Evolutionary conservation across 1,140 invertebrate genomes (phyloP), one percentile per base, ranked within the genome.

Genomic region (Sycophila sp.): DNA sequence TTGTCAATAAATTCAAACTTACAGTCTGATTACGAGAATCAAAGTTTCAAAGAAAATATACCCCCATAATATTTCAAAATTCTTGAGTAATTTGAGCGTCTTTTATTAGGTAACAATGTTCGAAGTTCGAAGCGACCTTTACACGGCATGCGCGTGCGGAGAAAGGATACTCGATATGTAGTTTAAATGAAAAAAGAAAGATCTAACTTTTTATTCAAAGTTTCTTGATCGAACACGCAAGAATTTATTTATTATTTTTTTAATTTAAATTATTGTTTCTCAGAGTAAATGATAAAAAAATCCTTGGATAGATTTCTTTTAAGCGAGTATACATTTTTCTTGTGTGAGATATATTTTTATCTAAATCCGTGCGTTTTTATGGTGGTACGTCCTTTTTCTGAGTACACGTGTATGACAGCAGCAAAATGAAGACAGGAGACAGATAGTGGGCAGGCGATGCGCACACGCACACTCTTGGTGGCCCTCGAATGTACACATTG

Each of bases 1-100:
- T 19, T 71, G 51, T 60, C 19, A 17, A 53, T 56, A 55, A 60
- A 13, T 19, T 63, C 4, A 72, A 59, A 59, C 22, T 22, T 22
- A 75, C 64, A 77, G 76, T 80, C 77, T 83, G 75, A 81, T 76
- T 79, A 60, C 56, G 73, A 80, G 79, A 83, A 83, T 83, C 78
- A 84, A 83, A 81, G 72, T 62, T 51, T 63, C 30, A n/a, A 59
- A 68, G 59, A 69, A 51, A 38, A 11, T 32, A 55, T 62, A 60
- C n/a, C n/a, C n/a, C n/a, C n/a, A n/a, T n/a, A n/a, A n/a, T n/a
- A 69, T 69, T 69, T 56, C 4, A 30, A 58, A 59, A 59, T 69
- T 69, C 62, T 73, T 49, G 56, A 64, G 34, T 69, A 26, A 60
- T 73, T 69, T 69, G 8, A 62, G n/a, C 55, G 65, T 69, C 59